These are phyloP conservation scores for Ornithoptera priamus DNA, from an alignment of 2,888 invertebrate genomes.

Conservation along the genomic window DNA sequence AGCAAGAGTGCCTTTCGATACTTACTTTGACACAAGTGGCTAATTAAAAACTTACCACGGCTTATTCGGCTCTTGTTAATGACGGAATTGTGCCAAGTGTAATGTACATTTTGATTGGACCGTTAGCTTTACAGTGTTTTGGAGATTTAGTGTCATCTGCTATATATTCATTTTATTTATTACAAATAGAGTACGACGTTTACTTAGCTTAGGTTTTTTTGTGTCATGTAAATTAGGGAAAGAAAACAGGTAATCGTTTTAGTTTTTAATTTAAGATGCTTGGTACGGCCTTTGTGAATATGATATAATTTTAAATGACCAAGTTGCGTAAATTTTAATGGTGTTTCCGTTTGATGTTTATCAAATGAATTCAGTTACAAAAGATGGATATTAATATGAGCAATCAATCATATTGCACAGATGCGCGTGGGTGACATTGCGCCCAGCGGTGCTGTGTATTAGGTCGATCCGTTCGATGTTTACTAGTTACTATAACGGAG, in stretches of 20 bases:
- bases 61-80: neutral
- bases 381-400: constrained; percentile 38
- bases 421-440: constrained; percentile 56
- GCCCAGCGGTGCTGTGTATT: constrained; percentile 37
- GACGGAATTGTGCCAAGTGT: neutral
- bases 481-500: constrained; percentile 46
- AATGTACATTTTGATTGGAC: neutral
- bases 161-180: neutral
- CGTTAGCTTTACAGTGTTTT: neutral
- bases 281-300: neutral
- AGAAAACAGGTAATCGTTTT: too few species aligned
- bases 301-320: neutral
- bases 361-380: neutral
- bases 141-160: neutral
- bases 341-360: neutral
- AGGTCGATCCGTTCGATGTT: constrained; percentile 34
- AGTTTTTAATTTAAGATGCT: neutral
- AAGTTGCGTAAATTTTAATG: neutral
- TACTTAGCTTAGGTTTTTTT: too few species aligned
- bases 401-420: constrained; percentile 44
- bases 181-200: neutral
- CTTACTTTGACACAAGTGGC: neutral
- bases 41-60: constrained; percentile 9
- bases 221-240: too few species aligned
- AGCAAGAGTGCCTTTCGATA: constrained; percentile 12